Conservation (phyloP, 2,888 invertebrate species). For the Habroteleia sp. region DNA sequence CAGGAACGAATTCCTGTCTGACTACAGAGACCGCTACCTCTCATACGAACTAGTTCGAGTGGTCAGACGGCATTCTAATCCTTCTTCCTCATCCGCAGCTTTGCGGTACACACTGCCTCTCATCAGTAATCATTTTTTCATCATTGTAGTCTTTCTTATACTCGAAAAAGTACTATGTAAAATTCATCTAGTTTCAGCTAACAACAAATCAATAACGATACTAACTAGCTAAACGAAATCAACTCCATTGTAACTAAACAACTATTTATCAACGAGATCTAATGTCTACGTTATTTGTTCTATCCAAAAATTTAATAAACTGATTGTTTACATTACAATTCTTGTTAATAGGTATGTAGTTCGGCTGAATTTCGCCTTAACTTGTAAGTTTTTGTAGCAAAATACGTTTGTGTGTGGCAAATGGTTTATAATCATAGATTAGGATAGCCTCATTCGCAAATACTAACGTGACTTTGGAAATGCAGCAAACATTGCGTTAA, state of each 20-base stretch:
- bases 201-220: slow-evolving; percentile 25
- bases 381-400: too few relatives aligned
- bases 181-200: slow-evolving; percentile 20
- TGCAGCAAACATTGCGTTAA: too few relatives aligned
- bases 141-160: background rate
- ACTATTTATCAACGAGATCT: slow-evolving; percentile 15
- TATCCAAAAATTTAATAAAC: background rate
- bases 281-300: slow-evolving; percentile 8
- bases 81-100: slow-evolving; percentile 5
- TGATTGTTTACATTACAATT: too few relatives aligned
- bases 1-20: slow-evolving; percentile 49
- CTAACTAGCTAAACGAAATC: slow-evolving; percentile 34
- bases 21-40: slow-evolving; percentile 45
- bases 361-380: background rate
- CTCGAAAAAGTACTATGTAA: slow-evolving; percentile 50
- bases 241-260: slow-evolving; percentile 8
- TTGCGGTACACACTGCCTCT: slow-evolving; percentile 41
- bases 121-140: slow-evolving; percentile 24
- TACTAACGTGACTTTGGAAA: too few relatives aligned
- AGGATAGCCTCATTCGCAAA: too few relatives aligned
- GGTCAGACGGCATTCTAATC: slow-evolving; percentile 39
- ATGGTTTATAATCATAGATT: too few relatives aligned
- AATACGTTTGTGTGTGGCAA: too few relatives aligned
- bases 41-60: slow-evolving; percentile 52
- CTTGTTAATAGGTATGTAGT: too few relatives aligned